phyloP scores from a whole-genome alignment of 2,888 invertebrate genomes.

The Hyalella azteca region DNA sequence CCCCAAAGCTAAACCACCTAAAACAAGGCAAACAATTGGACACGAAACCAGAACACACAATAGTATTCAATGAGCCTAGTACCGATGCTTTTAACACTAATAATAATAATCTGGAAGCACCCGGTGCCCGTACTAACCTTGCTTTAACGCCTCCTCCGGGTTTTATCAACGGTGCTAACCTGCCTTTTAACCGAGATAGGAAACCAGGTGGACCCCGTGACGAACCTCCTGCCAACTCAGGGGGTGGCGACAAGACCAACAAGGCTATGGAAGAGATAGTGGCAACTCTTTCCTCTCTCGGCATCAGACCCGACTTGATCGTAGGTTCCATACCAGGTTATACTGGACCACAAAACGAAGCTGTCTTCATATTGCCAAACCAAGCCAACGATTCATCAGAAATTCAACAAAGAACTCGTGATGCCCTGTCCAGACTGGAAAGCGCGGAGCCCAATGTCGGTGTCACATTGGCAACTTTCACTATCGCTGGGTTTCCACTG shows the following conservation, averaged over 20 bases:
- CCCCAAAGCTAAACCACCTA: too few species aligned
- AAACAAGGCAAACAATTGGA: too few species aligned
- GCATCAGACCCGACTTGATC: not conserved
- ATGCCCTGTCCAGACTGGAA: not conserved
- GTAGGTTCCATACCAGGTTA: not conserved
- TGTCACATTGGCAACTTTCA: not conserved
- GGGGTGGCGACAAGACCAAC: not conserved
- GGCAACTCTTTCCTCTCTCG: not conserved
- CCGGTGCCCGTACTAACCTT: too few species aligned
- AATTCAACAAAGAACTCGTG: not conserved
- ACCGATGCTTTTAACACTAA: too few species aligned
- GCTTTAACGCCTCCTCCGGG: too few species aligned
- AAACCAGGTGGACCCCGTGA: too few species aligned
- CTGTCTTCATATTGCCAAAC: not conserved
- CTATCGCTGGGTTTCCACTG: not conserved
- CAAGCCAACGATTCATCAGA: not conserved
- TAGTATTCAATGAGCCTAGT: too few species aligned
- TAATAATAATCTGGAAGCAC: too few species aligned
- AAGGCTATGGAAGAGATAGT: not conserved
- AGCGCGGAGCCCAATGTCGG: not conserved
- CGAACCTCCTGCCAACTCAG: not conserved
- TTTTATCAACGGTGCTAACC: too few species aligned
- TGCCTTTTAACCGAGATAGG: too few species aligned
- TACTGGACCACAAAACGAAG: not conserved
- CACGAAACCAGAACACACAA: too few species aligned